A percentile compares a stretch with the other conserved stretches of the same genome.
phyloP scores from a whole-genome alignment of 2,888 invertebrate genomes.

The Synanthedon myopaeformis region DNA sequence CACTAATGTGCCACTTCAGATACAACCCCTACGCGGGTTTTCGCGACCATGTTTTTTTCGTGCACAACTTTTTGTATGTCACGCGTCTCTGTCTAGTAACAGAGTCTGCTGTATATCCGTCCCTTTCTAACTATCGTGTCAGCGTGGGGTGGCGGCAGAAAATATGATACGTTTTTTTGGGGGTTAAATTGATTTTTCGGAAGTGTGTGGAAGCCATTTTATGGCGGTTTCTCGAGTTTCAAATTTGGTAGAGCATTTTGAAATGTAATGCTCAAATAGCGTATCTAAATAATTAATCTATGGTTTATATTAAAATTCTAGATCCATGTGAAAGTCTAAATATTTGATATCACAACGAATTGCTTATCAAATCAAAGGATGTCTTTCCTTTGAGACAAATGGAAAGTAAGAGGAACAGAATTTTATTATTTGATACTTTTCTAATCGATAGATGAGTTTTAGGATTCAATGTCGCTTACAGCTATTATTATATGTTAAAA shows the following conservation, averaged over 20 bases:
- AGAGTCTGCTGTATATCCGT: constrained; percentile 11
- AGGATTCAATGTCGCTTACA: too few relatives aligned
- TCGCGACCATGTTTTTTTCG: constrained; percentile 65
- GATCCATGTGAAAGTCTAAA: too few relatives aligned
- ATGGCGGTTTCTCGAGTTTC: constrained; percentile 20
- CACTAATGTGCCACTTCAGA: constrained; percentile 62
- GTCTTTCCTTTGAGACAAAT: too few relatives aligned
- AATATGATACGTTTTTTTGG: constrained; percentile 68
- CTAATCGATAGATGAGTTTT: too few relatives aligned
- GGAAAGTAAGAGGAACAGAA: too few relatives aligned
- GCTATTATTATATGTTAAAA: too few relatives aligned
- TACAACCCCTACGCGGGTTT: constrained; percentile 58
- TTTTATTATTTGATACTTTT: too few relatives aligned
- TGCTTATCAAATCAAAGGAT: too few relatives aligned
- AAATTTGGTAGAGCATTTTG: not conserved
- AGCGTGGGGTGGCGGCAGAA: constrained; percentile 58
- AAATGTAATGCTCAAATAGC: not conserved
- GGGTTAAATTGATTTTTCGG: constrained; percentile 65
- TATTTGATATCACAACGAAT: too few relatives aligned
- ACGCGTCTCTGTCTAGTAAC: constrained; percentile 19
- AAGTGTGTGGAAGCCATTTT: constrained; percentile 61
- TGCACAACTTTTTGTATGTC: constrained; percentile 57
- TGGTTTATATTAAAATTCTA: too few relatives aligned
- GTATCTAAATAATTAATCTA: too few relatives aligned
- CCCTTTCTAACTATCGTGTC: constrained; percentile 38